Base-by-base conservation (phyloP, 2,797 vertebrate species). In the Taenioides sp. region DNA sequence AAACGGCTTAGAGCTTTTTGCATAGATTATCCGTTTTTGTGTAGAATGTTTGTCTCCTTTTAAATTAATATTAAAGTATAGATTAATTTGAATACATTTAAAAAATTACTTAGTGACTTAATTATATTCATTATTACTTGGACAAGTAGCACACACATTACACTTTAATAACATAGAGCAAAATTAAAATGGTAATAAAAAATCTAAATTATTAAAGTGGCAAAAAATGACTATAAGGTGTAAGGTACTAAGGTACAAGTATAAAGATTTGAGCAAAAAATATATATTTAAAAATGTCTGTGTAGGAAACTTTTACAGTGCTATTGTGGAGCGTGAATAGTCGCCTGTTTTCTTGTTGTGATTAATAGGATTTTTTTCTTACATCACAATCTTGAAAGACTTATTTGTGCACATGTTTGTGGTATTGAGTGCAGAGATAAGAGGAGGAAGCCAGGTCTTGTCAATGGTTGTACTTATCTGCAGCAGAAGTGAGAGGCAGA, bases 11-110 rank as follows among this genome's bases (percentile, higher is more conserved):
- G 87, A 93, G 92, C 81, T 86, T 86, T 66, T 91, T 94, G 94
- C 94, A 94, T 91, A 95, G 94, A 95, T 94, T 94, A 95, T 92
- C 92, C 91, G 93, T 93, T 93, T 94, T 85, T 86, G 88, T 79
- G 86, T 70, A 86, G 93, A 94, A 94, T 94, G 11, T 14, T 43
- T 94, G 94, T 93, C 87, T 90, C 89, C 65, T 67, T 93, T 94
- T 92, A 93, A 93, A 95, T 96, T 95, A 95, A 94, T 94, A 92
- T 90, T 93, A 43, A 37, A 43, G 40, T 43, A 43, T 43, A 43
- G 40, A 43, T 43, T 43, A 43, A 43, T 92, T 52, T 52, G 50
- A 18, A 52, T 52, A 52, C 2, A 52, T 37, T 34, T n/a, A n/a
- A 52, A 52, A 52, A 20, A 40, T 34, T 7, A 34, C 7, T 34